A percentile compares a stretch with the other conserved stretches of the same genome.
Evolutionary conservation across 2,888 invertebrate species (phyloP).

Genomic region (Drosophila monieri): DNA sequence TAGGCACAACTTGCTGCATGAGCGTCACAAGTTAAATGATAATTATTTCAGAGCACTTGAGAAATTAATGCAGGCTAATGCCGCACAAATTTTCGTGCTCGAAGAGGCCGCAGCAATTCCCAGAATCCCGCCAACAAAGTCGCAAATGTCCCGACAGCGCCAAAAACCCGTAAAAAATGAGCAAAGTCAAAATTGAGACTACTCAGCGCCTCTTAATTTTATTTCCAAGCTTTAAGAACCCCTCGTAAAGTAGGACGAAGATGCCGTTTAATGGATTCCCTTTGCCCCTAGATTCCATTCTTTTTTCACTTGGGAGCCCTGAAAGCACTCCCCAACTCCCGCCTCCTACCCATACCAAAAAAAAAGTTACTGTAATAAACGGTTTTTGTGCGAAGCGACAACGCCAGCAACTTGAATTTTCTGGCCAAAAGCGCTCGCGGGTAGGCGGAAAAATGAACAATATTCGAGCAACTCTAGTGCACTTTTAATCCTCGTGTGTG

Average conservation of each 20-base stretch:
- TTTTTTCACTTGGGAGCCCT: neutral
- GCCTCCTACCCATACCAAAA: conserved; percentile 2
- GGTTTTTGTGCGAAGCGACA: conserved; percentile 46
- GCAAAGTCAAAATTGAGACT: conserved; percentile 64
- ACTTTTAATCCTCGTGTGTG: conserved; percentile 26
- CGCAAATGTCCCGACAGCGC: conserved; percentile 10
- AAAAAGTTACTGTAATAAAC: conserved; percentile 52
- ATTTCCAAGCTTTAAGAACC: conserved; percentile 65
- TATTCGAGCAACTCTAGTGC: conserved; percentile 24
- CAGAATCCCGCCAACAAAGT: conserved; percentile 56
- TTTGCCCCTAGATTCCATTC: conserved; percentile 4
- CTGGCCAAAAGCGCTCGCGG: conserved; percentile 36
- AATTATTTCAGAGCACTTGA: conserved; percentile 55
- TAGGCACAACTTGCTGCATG: conserved; percentile 10
- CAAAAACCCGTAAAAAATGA: conserved; percentile 57
- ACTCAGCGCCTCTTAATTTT: conserved; percentile 72
- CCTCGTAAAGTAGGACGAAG: conserved; percentile 52
- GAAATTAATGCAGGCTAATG: conserved; percentile 60
- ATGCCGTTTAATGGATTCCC: conserved; percentile 40
- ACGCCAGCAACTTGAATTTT: conserved; percentile 48
- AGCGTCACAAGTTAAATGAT: conserved; percentile 48
- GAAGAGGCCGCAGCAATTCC: conserved; percentile 38
- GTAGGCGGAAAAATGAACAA: conserved; percentile 29
- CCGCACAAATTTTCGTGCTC: conserved; percentile 48
- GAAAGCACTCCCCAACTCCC: neutral